Evolutionary conservation across 2,797 vertebrate genomes (phyloP).

Genomic region (Pipistrellus kuhlii): DNA sequence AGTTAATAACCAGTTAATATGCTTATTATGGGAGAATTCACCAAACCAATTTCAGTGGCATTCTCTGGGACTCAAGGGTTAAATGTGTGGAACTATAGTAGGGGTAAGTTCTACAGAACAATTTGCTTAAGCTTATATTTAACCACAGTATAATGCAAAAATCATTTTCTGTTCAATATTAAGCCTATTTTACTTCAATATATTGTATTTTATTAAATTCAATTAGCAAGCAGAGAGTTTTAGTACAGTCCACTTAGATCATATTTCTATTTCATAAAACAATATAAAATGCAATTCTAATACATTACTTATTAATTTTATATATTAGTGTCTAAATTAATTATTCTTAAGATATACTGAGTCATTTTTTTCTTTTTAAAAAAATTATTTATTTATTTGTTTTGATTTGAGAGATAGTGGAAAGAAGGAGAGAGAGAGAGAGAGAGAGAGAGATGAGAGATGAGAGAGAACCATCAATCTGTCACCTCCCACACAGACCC

Average conservation of each 20-base stretch:
- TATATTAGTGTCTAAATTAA: background rate
- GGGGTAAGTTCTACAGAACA: background rate
- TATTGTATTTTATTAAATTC: conserved; percentile 11
- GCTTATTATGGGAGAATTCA: background rate
- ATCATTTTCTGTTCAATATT: background rate
- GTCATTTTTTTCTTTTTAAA: background rate
- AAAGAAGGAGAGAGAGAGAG: no score
- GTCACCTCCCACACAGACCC: no score
- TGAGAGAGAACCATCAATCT: no score
- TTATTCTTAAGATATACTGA: conserved; percentile 1
- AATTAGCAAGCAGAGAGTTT: background rate
- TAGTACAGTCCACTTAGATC: background rate
- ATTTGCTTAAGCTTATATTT: background rate
- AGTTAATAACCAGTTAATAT: conserved; percentile 42
- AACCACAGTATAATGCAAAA: background rate
- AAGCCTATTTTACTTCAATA: conserved; percentile 31
- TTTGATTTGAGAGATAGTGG: no score
- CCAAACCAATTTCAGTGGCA: background rate
- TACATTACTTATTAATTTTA: conserved; percentile 16
- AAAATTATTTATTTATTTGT: no score
- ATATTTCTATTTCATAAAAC: background rate
- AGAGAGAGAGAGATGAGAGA: no score
- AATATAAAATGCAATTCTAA: conserved; percentile 2
- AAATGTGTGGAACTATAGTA: background rate
- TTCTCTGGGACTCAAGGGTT: background rate